Evolutionary conservation across 53 echinoderm and acorn worm genomes (phyloP), one percentile per base, ranked within the genome.

Genomic region (Apostichopus leukothele): DNA sequence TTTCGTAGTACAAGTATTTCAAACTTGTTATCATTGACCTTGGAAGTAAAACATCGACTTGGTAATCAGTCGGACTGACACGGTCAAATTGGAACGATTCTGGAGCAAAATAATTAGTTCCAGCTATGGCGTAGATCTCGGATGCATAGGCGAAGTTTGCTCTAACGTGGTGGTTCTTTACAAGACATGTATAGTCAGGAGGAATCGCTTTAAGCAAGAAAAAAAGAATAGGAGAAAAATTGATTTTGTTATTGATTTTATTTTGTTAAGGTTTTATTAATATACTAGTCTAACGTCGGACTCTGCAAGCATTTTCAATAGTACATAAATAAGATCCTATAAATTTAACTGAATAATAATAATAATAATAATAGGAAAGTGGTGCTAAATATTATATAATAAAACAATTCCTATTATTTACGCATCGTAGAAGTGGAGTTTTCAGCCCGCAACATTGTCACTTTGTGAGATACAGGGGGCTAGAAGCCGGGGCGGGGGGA

Each of bases 101-200:
- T 11, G 55, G 7, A 22, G 5, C 18, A 57, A 81, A n/a, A 10
- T 18, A 18, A 19, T 81, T 81, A 4, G 83, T 81, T 14, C 83
- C 83, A 7, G 83, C 83, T 6, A 81, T 81, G 83, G 83, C 83
- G 52, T 81, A 57, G 14, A 81, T 16, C 52, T 81, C 50, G 54
- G 52, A 39, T n/a, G 83, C 53, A 53, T 81, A 81, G 5, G 83
- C 83, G 55, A 81, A 81, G 19, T 51, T 20, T 16, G 83, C 13
- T 52, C n/a, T 51, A 7, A 54, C 83, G 57, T 81, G n/a, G 57
- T 53, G 55, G 57, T 81, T 81, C 54, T 81, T 81, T 14, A 81
- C 83, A 16, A 81, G n/a, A 6, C 83, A 81, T 14, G 83, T 51
- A 22, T 81, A 81, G 83, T 81, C 83, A 12, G 52, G 83, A 9